These are phyloP conservation scores for Anneissia japonica DNA, from an alignment of 35 echinoderm and acorn worm species.

Conservation along the genomic window DNA sequence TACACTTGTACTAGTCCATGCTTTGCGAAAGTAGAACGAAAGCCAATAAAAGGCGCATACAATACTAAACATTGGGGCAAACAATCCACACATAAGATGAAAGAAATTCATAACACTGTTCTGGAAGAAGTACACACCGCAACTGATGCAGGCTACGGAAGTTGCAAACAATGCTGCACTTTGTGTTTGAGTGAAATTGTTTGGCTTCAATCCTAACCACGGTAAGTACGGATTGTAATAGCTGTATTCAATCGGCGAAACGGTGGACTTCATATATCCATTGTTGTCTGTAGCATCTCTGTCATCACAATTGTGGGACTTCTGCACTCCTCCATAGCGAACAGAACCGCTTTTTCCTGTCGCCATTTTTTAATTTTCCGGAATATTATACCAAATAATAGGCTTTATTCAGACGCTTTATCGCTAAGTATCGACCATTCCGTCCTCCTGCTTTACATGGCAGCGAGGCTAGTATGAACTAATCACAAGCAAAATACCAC, in stretches of 20 bases:
- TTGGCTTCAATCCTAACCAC: constrained; percentile 82
- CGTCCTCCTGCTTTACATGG: neutral
- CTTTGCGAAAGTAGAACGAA: constrained; percentile 81
- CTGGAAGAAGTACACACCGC: constrained; percentile 76
- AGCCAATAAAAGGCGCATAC: constrained; percentile 95
- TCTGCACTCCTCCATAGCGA: neutral
- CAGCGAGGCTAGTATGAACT: neutral
- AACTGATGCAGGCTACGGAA: constrained; percentile 26
- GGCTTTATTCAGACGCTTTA: neutral
- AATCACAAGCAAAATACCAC: neutral
- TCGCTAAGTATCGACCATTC: neutral
- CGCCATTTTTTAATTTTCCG: neutral
- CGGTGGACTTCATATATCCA: constrained; percentile 78
- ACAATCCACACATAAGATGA: constrained; percentile 76
- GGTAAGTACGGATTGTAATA: constrained; percentile 79
- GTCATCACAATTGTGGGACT: constrained; percentile 24
- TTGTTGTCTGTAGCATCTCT: constrained; percentile 72
- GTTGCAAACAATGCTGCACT: constrained; percentile 39
- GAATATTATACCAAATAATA: neutral
- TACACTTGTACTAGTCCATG: constrained; percentile 96
- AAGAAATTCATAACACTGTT: constrained; percentile 59
- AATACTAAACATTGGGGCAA: constrained; percentile 91
- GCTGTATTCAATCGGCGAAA: constrained; percentile 63
- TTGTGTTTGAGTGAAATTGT: constrained; percentile 58
- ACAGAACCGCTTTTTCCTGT: neutral